Evolutionary conservation across 2,113 vertebrate species (phyloP).

Genomic region (Mormyrus lacerda): DNA sequence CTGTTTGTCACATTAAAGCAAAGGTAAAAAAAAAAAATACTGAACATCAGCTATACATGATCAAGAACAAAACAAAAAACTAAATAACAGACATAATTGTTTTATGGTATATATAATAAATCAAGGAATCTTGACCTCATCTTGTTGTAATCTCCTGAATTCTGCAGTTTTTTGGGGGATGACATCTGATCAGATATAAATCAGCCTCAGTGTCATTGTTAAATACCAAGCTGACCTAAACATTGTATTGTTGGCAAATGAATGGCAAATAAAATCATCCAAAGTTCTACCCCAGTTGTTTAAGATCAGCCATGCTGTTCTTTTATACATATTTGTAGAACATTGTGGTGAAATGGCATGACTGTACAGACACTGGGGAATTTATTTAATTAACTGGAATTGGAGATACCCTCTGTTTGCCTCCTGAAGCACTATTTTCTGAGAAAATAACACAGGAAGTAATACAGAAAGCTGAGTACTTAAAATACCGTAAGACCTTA

Average conservation of each 20-base stretch:
- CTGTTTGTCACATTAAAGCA: not conserved
- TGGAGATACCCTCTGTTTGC: not conserved
- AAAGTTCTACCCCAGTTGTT: not conserved
- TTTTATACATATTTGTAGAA: not conserved
- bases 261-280: not conserved
- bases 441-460: not conserved
- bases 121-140: not conserved
- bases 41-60: not conserved
- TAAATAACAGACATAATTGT: not conserved
- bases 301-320: not conserved
- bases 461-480: not conserved
- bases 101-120: not conserved
- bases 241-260: not conserved
- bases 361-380: not conserved
- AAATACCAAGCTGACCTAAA: not conserved
- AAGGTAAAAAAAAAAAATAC: not conserved
- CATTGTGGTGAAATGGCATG: not conserved
- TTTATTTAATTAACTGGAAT: not conserved
- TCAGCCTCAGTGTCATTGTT: not conserved
- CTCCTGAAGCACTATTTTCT: not conserved
- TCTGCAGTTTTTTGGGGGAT: not conserved
- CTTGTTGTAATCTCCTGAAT: not conserved
- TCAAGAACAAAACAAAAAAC: not conserved
- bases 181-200: not conserved
- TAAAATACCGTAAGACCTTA: slow-evolving; percentile 3